These are phyloP conservation scores for Ligdia adustata DNA, from an alignment of 2,888 invertebrate species.

Conservation along the genomic window DNA sequence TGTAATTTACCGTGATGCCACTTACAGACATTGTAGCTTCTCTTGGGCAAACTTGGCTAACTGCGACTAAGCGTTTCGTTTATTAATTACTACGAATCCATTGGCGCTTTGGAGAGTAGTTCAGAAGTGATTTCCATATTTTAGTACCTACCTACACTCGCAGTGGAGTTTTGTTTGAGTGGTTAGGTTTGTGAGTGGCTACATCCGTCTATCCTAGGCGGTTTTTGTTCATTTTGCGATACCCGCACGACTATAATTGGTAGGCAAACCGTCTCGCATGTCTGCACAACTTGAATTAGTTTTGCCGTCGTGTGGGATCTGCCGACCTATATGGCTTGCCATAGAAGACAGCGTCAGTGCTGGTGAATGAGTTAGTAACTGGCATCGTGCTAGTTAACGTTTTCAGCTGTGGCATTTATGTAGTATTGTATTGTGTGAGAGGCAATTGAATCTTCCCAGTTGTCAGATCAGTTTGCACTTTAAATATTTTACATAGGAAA, in stretches of 20 bases:
- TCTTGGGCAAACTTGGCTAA: slow-evolving; percentile 37
- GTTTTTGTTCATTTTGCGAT: slow-evolving; percentile 32
- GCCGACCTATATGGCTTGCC: not conserved
- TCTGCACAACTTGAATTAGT: slow-evolving; percentile 49
- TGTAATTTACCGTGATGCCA: slow-evolving; percentile 36
- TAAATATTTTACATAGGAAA: too few species aligned
- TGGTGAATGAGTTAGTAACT: not conserved
- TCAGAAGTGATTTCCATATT: slow-evolving; percentile 35
- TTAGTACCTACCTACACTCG: slow-evolving; percentile 12
- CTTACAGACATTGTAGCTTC: slow-evolving; percentile 36
- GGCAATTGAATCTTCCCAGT: too few species aligned
- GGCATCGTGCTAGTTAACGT: not conserved
- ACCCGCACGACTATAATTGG: slow-evolving; percentile 38
- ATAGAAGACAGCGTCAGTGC: not conserved
- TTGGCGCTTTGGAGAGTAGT: slow-evolving; percentile 28
- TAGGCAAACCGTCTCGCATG: slow-evolving; percentile 35
- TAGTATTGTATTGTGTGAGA: too few species aligned
- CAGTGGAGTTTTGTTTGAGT: slow-evolving; percentile 31
- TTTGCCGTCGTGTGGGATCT: slow-evolving; percentile 33
- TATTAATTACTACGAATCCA: slow-evolving; percentile 39
- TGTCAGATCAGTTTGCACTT: too few species aligned
- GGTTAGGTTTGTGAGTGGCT: slow-evolving; percentile 18
- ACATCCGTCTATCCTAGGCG: slow-evolving; percentile 17
- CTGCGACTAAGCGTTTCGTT: slow-evolving; percentile 39
- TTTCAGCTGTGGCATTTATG: not conserved